Base-by-base conservation (phyloP, 2,888 invertebrate genomes). In the Drosophila fungiperda region DNA sequence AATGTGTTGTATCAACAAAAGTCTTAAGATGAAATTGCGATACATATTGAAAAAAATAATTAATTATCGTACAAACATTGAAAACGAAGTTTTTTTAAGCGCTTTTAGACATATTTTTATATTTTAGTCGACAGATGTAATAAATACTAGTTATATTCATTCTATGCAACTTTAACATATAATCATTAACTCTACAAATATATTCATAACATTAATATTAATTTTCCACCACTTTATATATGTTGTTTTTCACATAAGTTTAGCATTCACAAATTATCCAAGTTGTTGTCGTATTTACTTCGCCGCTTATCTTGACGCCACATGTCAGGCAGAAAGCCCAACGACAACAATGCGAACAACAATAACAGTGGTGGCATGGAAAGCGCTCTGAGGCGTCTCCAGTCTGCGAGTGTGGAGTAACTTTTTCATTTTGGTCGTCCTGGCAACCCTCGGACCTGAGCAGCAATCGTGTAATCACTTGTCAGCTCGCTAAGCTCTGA, bases 381-480 rank as follows among this genome's bases (percentile, higher is more conserved):
- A 54, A 48, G 54, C 52, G 58, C 53, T 48, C 55, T 50, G 42
- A 65, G 61, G 63, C 61, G 38, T 72, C 61, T 53, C 12, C 59
- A 45, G 59, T 29, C 57, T 52, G 26, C 3, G 50, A 53, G 62
- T 23, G 33, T 54, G 66, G 52, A 57, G 64, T 49, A 80, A 83
- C 75, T 87, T 80, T 68, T 48, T 40, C 57, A 32, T 54, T 29
- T 29, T 29, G 55, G 45, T 42, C 45, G 58, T 66, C 49, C 61
- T 72, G 76, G 71, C 62, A 42, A 50, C 50, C 40, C 58, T 50
- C 40, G 65, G 63, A 57, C 38, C 71, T 58, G 64, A 78, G 57
- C 68, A 60, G 76, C 80, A 87, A 83, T 79, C 83, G 74, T 87
- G 88, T 89, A 84, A 85, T 89, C 88, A 85, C 84, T 85, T 87